Percentiles rank a stretch among this genome's conserved stretches.
phyloP scores from a whole-genome alignment of 1,140 invertebrate species.

The Drosophila bipectinata region DNA sequence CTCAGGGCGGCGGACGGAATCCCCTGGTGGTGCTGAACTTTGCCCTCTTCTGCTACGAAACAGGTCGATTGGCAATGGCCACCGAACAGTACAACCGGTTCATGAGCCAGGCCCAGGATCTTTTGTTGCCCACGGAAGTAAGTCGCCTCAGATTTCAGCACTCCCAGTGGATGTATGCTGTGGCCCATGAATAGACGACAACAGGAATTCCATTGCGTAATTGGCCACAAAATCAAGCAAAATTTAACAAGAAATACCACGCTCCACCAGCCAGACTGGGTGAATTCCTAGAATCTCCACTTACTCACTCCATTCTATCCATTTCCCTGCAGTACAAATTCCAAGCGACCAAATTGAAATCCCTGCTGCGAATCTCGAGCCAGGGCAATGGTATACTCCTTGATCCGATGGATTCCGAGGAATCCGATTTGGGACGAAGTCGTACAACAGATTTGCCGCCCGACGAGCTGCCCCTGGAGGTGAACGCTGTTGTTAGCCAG shows the following conservation, averaged over 20 bases:
- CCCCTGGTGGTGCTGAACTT: slow-evolving; percentile 79
- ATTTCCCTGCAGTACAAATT: slow-evolving; percentile 68
- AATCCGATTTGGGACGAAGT: background rate
- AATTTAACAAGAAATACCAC: background rate
- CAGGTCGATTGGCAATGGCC: slow-evolving; percentile 61
- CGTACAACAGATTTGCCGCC: slow-evolving; percentile 1
- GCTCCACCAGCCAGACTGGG: too few relatives aligned
- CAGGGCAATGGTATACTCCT: slow-evolving; percentile 51
- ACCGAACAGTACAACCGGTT: slow-evolving; percentile 76
- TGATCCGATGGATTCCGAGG: slow-evolving; percentile 10
- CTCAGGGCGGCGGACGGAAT: slow-evolving; percentile 49
- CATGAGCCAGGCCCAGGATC: slow-evolving; percentile 69
- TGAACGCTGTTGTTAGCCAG: slow-evolving; percentile 72
- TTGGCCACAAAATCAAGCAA: slow-evolving; percentile 12
- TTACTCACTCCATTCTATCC: slow-evolving; percentile 9
- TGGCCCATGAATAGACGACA: slow-evolving; percentile 3
- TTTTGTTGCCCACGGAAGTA: slow-evolving; percentile 80
- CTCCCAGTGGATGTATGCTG: slow-evolving; percentile 60
- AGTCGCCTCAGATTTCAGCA: slow-evolving; percentile 54
- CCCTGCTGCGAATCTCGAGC: slow-evolving; percentile 69
- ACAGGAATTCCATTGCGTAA: slow-evolving; percentile 5
- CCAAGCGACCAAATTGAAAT: slow-evolving; percentile 79
- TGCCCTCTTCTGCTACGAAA: slow-evolving; percentile 77
- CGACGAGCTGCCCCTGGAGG: slow-evolving; percentile 69
- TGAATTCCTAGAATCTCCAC: background rate